Evolutionary conservation across 2,888 invertebrate genomes (phyloP), one percentile per base, ranked within the genome.

Genomic region (Eupithecia subumbrata): DNA sequence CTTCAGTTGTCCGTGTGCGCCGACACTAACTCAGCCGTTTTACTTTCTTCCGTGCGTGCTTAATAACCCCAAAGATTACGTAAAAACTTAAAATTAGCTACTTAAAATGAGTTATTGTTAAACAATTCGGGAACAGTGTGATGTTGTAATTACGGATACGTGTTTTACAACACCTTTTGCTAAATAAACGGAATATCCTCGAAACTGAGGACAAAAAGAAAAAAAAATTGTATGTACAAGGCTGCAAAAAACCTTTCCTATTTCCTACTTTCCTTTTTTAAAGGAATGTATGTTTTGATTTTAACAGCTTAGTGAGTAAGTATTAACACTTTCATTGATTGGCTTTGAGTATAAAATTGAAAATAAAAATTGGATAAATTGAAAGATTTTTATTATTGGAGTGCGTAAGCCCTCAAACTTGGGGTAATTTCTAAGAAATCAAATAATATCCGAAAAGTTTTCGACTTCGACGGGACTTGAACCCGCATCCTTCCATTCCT

Each of bases 31-130:
- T 86, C 83, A 85, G 85, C 86, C 85, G 87, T 89, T 89, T 90
- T 88, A 87, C 88, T 89, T 86, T 87, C 86, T 86, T 89, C 86
- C 83, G 71, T 76, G 73, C 73, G 74, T 63, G 63, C 37, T 71
- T 69, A 87, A 88, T 88, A 86, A 86, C 85, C 83, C 82, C 81
- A 82, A 86, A 85, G 85, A 87, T 86, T 87, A 85, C 83, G 81
- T 72, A 84, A 68, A 68, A 68, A 68, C 43, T 67, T 40, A 43
- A 68, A 68, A 68, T 68, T 22, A 16, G 68, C 43, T 43, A 68
- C 68, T 68, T 68, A 68, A 68, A 87, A 87, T 87, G 80, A 86
- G 80, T 87, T 84, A 88, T 87, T 86, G 86, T 87, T 84, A 43
- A 68, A 68, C 68, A 68, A 68, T 68, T 68, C 43, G 12, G 68